Base-by-base conservation (phyloP, 2,888 invertebrate genomes). In the Drosophila cyrtoloma region DNA sequence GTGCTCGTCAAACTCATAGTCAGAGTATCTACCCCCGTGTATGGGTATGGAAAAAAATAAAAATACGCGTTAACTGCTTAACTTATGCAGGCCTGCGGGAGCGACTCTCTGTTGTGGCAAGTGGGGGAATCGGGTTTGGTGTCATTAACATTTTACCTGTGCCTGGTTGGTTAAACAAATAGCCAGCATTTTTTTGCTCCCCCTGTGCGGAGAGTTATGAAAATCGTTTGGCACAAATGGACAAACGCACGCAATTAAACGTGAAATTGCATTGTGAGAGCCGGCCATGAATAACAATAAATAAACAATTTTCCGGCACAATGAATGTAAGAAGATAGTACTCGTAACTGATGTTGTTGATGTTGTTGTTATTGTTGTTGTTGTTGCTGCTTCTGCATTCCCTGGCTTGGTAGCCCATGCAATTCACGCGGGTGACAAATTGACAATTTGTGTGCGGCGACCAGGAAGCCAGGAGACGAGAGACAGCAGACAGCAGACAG, bases 371-470 rank as follows among this genome's bases (percentile, higher is more conserved):
- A 5, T 3, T 28, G 26, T 28, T 51, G 5, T 53, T 32, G 16
- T 26, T n/a, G 19, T 37, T 28, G 28, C 39, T 57, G 12, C 14
- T 28, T 33, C 47, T 70, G 61, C 63, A 64, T 61, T 64, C 56
- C 5, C 16, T 47, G 44, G 22, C 22, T 22, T 12, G 58, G 55
- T 44, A 59, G 61, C 79, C 59, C 62, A 30, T 65, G 75, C 71
- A 71, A 69, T 80, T 76, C 76, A 72, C 66, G 76, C 72, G 66
- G 81, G 61, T 81, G 82, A 84, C 82, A 84, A 83, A 83, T 83
- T 83, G 77, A 79, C 82, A 83, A 83, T 83, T 78, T 72, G 74
- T 72, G 67, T 68, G 73, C 39, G 60, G 37, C 44, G 33, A 28
- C 30, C 42, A 44, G 59, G 33, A 47, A 37, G 59, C 66, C 70